These are phyloP conservation scores for Shargacucullia verbasci DNA, from an alignment of 2,888 invertebrate genomes.

Conservation along the genomic window DNA sequence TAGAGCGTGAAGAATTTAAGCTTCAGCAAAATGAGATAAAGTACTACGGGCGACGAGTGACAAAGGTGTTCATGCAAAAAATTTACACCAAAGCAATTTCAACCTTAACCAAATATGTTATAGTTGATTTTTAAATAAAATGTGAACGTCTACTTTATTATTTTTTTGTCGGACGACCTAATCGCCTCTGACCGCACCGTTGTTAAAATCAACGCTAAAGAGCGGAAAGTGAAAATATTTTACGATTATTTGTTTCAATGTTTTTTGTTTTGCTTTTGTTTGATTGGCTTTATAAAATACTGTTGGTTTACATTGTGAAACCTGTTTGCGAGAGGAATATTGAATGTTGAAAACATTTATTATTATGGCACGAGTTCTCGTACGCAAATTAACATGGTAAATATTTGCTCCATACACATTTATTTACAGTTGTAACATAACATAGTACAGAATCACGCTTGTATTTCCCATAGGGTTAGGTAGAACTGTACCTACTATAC, in stretches of 20 bases:
- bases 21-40: slow-evolving; percentile 62
- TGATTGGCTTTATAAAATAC: slow-evolving; percentile 3
- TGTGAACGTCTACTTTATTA: slow-evolving; percentile 22
- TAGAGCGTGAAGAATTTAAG: slow-evolving; percentile 64
- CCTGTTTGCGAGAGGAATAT: not conserved
- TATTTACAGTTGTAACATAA: too few relatives aligned
- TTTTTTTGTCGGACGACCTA: slow-evolving; percentile 39
- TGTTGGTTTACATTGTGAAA: not conserved
- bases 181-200: slow-evolving; percentile 46
- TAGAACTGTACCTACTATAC: too few relatives aligned
- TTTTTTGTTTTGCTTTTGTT: slow-evolving; percentile 5
- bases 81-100: slow-evolving; percentile 20
- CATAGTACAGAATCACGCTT: too few relatives aligned
- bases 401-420: too few relatives aligned
- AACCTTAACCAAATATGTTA: slow-evolving; percentile 3
- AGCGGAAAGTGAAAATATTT: slow-evolving; percentile 34
- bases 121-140: slow-evolving; percentile 22
- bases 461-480: too few relatives aligned
- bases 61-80: slow-evolving; percentile 45
- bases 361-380: not conserved
- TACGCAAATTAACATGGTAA: not conserved
- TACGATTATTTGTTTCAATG: slow-evolving; percentile 11
- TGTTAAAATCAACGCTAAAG: slow-evolving; percentile 45
- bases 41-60: slow-evolving; percentile 53
- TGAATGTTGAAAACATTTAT: not conserved